Evolutionary conservation across 1,140 invertebrate species (phyloP), one percentile per base, ranked within the genome.

Genomic region (Trichonephila inaurata): DNA sequence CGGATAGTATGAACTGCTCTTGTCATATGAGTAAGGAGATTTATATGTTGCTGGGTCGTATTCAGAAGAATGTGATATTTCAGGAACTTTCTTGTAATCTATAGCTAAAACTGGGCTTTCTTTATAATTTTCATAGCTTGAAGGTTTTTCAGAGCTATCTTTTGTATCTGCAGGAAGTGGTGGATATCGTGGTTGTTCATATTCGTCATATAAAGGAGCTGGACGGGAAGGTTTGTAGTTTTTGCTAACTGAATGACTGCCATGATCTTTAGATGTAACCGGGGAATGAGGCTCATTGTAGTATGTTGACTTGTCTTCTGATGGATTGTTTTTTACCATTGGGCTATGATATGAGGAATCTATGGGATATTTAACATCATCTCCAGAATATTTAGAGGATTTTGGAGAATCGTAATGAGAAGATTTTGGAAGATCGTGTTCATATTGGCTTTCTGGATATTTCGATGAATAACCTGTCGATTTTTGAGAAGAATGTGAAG

Each of bases 151-250:
- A 40, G 86, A 88, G 12, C 86, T 88, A 28, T 66, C 60, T 24
- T 62, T 62, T 40, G 44, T 16, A 14, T 82, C 40, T 21, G 1
- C 21, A 19, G 91, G 91, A 66, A 92, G 21, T 1, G 91, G 91
- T 60, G 91, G 91, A 44, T 92, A 33, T n/a, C 83, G 51, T 12
- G 91, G 91, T n/a, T 92, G 91, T 24, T 92, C 91, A 40, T 87
- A 87, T 87, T 87, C 62, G 72, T 92, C 91, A 62, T 92, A 61
- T 24, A 87, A n/a, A 61, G 91, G 91, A 24, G 91, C 91, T 72
- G 91, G 91, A n/a, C 91, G 40, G 2, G 83, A 72, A 21, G 91
- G 61, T 61, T 72, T 92, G 44, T 92, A 92, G 60, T 92, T 92
- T 77, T 92, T 92, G 12, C n/a, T 40, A 14, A 83, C 91, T 18